phyloP scores from a whole-genome alignment of 1,140 invertebrate species.

The Neocloeon triangulifer region DNA sequence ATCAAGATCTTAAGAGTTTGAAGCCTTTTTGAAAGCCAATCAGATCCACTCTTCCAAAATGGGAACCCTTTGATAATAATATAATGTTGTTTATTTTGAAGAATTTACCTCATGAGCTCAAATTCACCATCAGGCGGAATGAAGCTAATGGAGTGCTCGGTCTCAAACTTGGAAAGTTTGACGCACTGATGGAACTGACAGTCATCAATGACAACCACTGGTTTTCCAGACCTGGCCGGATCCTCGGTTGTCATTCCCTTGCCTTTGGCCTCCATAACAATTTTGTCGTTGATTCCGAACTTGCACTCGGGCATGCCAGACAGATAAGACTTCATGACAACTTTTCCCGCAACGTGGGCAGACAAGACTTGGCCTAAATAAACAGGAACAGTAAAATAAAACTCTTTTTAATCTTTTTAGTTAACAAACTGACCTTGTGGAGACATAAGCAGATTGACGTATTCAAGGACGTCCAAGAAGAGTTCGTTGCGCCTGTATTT shows the following conservation, averaged over 20 bases:
- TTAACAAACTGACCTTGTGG: conserved; percentile 55
- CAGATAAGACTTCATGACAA: conserved; percentile 99
- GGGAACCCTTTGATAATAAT: no score
- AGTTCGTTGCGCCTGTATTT: conserved; percentile 97
- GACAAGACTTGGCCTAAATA: conserved; percentile 81
- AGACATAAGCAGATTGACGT: conserved; percentile 98
- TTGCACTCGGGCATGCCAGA: conserved; percentile 99
- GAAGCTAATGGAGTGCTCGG: conserved; percentile 98
- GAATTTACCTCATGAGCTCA: conserved; percentile 97
- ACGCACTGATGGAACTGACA: conserved; percentile 99
- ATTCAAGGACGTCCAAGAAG: conserved; percentile 97
- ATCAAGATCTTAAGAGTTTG: no score
- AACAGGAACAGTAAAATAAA: conserved; percentile 5
- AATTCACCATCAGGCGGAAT: conserved; percentile 99
- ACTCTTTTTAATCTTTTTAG: background rate
- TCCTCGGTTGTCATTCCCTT: conserved; percentile 59
- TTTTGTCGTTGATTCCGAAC: conserved; percentile 99
- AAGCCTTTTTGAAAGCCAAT: no score
- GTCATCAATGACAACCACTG: conserved; percentile 97
- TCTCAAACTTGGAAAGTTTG: conserved; percentile 98
- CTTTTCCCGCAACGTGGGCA: conserved; percentile 96
- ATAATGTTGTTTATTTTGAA: no score
- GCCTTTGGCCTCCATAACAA: conserved; percentile 96
- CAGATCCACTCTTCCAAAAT: no score
- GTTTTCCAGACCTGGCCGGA: conserved; percentile 66